phyloP scores from a whole-genome alignment of 1,140 invertebrate genomes.

The Globodera rostochiensis region DNA sequence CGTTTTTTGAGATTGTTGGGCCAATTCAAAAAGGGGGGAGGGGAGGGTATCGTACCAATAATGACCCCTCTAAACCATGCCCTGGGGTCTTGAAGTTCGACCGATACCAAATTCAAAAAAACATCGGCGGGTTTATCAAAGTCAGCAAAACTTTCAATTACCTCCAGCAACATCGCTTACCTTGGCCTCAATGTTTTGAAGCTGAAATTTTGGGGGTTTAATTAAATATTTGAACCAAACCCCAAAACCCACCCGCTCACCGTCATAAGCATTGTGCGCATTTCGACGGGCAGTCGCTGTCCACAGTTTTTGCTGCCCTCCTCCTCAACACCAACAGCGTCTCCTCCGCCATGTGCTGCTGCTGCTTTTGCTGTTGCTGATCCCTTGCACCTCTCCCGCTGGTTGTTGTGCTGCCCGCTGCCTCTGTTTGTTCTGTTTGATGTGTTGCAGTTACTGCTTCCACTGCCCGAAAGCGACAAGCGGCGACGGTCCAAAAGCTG shows the following conservation, averaged over 20 bases:
- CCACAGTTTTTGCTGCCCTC: slow-evolving; percentile 32
- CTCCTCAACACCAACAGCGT: no score
- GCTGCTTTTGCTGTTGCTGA: background rate
- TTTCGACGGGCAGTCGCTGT: slow-evolving; percentile 58
- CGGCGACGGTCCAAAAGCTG: slow-evolving; percentile 30
- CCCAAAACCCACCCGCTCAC: background rate
- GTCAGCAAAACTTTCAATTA: no score
- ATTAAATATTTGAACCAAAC: no score
- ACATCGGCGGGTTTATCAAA: no score
- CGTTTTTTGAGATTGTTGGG: background rate
- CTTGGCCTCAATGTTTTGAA: slow-evolving; percentile 62
- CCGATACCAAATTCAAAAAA: no score
- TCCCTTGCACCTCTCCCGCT: background rate
- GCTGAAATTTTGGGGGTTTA: background rate
- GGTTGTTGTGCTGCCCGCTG: background rate
- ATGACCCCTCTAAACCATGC: no score
- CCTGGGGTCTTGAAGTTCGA: no score
- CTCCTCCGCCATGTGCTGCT: background rate
- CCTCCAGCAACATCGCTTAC: slow-evolving; percentile 27
- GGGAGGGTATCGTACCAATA: no score
- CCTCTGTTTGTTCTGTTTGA: background rate
- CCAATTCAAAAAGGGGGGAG: no score
- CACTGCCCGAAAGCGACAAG: slow-evolving; percentile 13
- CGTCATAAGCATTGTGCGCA: slow-evolving; percentile 63
- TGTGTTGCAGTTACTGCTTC: slow-evolving; percentile 6